Percentiles rank a stretch among this genome's conserved stretches.
Conservation (phyloP, 2,113 vertebrate species). For the Leptobrachium leishanense region DNA sequence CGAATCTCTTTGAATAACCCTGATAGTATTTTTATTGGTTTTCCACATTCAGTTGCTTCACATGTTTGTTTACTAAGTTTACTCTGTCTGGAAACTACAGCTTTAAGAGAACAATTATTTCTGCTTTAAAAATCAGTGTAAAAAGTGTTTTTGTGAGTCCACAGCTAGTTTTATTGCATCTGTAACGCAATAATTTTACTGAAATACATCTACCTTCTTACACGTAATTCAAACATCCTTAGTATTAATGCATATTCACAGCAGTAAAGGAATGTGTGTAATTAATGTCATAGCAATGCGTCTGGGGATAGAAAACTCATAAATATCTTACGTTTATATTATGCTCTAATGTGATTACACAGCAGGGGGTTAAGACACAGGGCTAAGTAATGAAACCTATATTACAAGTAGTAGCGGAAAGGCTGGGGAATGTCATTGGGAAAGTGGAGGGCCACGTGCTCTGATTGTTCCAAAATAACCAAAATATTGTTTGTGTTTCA, state of each 20-base stretch:
- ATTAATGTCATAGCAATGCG: constrained; percentile 38
- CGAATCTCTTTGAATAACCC: too few species aligned
- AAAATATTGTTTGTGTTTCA: constrained; percentile 19
- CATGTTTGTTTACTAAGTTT: too few species aligned
- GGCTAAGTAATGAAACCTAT: constrained; percentile 3
- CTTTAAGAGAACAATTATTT: too few species aligned
- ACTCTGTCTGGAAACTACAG: too few species aligned
- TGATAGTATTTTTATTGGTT: too few species aligned
- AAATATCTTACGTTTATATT: constrained; percentile 37
- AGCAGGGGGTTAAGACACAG: constrained; percentile 40
- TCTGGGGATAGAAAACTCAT: constrained; percentile 23
- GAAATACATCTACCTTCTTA: constrained; percentile 23
- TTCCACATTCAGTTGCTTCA: too few species aligned
- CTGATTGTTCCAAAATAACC: constrained; percentile 1
- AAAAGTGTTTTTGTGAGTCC: neutral
- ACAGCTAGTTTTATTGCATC: neutral
- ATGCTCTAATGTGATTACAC: constrained; percentile 39
- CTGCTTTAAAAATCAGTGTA: too few species aligned
- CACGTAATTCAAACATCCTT: neutral
- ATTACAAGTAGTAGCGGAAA: constrained; percentile 10
- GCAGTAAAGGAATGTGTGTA: constrained; percentile 32
- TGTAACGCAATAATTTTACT: neutral
- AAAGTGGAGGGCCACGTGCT: constrained; percentile 23
- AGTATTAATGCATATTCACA: constrained; percentile 20
- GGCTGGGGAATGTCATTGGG: constrained; percentile 30